Evolutionary conservation across 1,140 invertebrate species (phyloP).

Genomic region (Eueides isabella): DNA sequence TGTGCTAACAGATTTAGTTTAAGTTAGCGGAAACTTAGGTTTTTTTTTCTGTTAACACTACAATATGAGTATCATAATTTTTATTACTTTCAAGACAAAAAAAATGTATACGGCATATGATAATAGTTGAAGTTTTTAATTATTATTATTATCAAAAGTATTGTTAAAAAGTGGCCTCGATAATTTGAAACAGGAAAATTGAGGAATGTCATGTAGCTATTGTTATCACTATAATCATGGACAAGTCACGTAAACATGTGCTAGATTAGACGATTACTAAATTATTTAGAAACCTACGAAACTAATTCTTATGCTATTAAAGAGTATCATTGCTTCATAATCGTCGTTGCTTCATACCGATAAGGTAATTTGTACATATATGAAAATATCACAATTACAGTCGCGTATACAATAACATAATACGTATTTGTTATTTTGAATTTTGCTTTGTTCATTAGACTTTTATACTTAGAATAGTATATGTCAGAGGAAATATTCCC

Average conservation of each 20-base stretch:
- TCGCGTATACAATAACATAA: too few relatives aligned
- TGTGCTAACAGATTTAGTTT: neutral
- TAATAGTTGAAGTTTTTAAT: too few relatives aligned
- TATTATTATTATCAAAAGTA: neutral
- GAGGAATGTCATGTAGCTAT: neutral
- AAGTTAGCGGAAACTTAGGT: neutral
- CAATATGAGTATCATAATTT: neutral
- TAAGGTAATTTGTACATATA: neutral
- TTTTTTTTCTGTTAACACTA: neutral
- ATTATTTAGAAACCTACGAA: neutral
- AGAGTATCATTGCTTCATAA: too few relatives aligned
- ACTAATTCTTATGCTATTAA: neutral
- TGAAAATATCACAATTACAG: neutral
- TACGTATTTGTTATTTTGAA: too few relatives aligned
- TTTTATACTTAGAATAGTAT: too few relatives aligned
- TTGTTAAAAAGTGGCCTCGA: neutral
- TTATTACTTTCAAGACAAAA: too few relatives aligned
- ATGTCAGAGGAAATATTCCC: too few relatives aligned
- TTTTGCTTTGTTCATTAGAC: too few relatives aligned
- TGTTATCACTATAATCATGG: neutral
- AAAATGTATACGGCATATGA: neutral
- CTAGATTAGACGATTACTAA: neutral
- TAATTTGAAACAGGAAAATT: neutral
- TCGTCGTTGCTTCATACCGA: neutral
- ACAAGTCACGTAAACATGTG: neutral